These are phyloP conservation scores for Actenoides lindsayi DNA, from an alignment of 2,113 vertebrate genomes.

Conservation along the genomic window DNA sequence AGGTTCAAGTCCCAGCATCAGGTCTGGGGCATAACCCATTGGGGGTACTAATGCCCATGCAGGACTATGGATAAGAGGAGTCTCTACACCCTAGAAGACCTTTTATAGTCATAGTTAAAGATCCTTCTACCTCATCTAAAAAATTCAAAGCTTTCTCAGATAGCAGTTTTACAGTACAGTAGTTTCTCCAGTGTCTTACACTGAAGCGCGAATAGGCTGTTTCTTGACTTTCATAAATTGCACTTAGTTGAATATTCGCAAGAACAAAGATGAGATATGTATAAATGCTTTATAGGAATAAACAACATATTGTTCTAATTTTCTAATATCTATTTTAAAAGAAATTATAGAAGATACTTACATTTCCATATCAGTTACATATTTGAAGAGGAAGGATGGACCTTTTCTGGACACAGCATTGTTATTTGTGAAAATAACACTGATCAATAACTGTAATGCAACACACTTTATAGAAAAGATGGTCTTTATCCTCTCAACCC, in stretches of 20 bases:
- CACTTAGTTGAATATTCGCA: neutral
- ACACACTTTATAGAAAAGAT: neutral
- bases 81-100: neutral
- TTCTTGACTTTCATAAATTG: neutral
- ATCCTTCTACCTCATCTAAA: neutral
- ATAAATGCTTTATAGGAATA: neutral
- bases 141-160: neutral
- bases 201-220: neutral
- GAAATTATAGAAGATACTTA: neutral
- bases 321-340: neutral
- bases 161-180: neutral
- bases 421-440: neutral
- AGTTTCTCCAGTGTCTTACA: neutral
- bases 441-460: neutral
- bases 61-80: neutral
- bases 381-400: neutral
- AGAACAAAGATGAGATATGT: neutral
- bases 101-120: neutral
- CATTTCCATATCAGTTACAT: neutral
- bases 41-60: neutral
- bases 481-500: neutral
- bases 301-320: neutral
- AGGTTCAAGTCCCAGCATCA: neutral
- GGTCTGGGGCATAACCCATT: neutral
- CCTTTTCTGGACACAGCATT: neutral